Conservation (phyloP, 2,113 vertebrate species). For the Ammodytes marinus region DNA sequence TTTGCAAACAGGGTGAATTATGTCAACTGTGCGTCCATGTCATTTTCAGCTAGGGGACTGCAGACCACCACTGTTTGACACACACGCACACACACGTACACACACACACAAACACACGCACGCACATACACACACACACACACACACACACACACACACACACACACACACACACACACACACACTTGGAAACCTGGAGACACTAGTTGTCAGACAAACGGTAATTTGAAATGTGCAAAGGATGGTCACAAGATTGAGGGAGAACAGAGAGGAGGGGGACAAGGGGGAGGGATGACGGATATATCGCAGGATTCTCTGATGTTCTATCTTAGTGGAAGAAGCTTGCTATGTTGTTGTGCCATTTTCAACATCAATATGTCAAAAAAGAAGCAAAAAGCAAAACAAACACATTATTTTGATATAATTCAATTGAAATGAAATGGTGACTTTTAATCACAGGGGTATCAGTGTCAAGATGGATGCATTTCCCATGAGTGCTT, state of each 20-base stretch:
- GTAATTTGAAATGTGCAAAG: slow-evolving; percentile 25
- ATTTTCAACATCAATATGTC: neutral
- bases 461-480: neutral
- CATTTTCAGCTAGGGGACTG: slow-evolving; percentile 48
- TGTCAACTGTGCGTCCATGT: slow-evolving; percentile 20
- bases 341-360: neutral
- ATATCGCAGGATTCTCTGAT: slow-evolving; percentile 2
- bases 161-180: no score
- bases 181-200: slow-evolving; percentile 44
- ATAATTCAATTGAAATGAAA: neutral
- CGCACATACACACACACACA: no score
- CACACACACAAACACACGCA: no score
- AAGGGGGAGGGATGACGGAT: neutral
- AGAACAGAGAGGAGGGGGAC: slow-evolving; percentile 3
- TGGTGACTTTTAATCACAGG: neutral
- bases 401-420: neutral
- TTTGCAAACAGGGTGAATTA: neutral
- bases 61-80: slow-evolving; percentile 23
- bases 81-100: no score
- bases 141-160: no score
- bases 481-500: neutral
- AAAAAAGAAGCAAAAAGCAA: neutral
- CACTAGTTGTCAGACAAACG: slow-evolving; percentile 47
- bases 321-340: neutral
- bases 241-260: slow-evolving; percentile 37